Evolutionary conservation across 2,888 invertebrate genomes (phyloP).

Genomic region (Cremastinae sp.): DNA sequence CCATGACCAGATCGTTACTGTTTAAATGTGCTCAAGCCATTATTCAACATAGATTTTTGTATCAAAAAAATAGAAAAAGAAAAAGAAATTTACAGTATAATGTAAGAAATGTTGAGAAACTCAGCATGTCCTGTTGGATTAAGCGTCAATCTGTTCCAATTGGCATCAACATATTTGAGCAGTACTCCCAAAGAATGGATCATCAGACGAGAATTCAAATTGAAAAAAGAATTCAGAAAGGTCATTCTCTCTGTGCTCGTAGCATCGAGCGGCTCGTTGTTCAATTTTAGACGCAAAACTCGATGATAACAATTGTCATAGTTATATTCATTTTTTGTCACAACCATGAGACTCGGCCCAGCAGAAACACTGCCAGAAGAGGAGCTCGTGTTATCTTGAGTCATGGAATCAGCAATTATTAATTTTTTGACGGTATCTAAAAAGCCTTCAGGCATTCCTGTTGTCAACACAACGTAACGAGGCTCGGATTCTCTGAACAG

Average conservation of each 20-base stretch:
- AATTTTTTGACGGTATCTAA: slow-evolving; percentile 80
- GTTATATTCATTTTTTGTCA: slow-evolving; percentile 84
- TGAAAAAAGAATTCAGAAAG: slow-evolving; percentile 84
- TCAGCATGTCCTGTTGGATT: slow-evolving; percentile 82
- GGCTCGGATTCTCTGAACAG: slow-evolving; percentile 85
- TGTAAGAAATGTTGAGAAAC: slow-evolving; percentile 83
- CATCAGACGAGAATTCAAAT: slow-evolving; percentile 84
- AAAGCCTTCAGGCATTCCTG: slow-evolving; percentile 82
- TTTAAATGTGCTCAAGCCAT: too few species aligned
- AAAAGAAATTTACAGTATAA: slow-evolving; percentile 83
- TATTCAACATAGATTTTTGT: too few species aligned
- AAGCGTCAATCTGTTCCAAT: slow-evolving; percentile 83
- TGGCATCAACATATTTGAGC: slow-evolving; percentile 86
- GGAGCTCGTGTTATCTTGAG: slow-evolving; percentile 66
- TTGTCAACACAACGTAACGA: slow-evolving; percentile 82
- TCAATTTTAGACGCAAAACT: slow-evolving; percentile 82
- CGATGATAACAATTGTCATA: slow-evolving; percentile 83
- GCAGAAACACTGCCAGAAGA: slow-evolving; percentile 66
- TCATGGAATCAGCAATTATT: slow-evolving; percentile 69
- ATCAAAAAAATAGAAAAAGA: neutral
- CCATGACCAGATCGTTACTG: slow-evolving; percentile 86
- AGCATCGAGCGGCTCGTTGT: slow-evolving; percentile 82
- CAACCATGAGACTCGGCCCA: slow-evolving; percentile 82
- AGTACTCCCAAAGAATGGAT: slow-evolving; percentile 88
- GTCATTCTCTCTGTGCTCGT: slow-evolving; percentile 82